Evolutionary conservation across 2,888 invertebrate species (phyloP).

Genomic region (Geotrupes spiniger): DNA sequence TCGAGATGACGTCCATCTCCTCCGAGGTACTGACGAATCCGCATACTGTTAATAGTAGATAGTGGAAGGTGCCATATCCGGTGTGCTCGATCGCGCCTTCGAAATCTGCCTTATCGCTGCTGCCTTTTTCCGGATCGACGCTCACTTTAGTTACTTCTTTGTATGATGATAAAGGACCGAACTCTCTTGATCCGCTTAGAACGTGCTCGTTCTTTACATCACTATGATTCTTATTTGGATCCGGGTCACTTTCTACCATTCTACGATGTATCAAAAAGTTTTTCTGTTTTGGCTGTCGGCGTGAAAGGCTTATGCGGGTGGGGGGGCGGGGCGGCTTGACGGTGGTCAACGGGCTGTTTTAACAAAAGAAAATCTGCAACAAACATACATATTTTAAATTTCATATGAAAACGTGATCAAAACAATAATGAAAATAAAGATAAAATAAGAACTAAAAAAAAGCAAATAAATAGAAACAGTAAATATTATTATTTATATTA

Average conservation of each 20-base stretch:
- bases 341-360: constrained; percentile 44
- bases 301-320: constrained; percentile 17
- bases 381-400: constrained; percentile 19
- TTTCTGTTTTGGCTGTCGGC: constrained; percentile 25
- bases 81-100: constrained; percentile 85
- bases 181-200: constrained; percentile 74
- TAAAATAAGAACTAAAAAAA: no score
- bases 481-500: no score
- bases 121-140: constrained; percentile 20
- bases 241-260: constrained; percentile 89
- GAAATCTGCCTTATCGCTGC: constrained; percentile 77
- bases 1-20: constrained; percentile 94
- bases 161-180: constrained; percentile 29
- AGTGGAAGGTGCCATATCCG: constrained; percentile 87
- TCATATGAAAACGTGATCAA: no score
- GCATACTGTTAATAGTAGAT: constrained; percentile 84
- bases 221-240: constrained; percentile 69
- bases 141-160: constrained; percentile 7
- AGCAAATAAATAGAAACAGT: no score
- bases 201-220: constrained; percentile 84
- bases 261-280: constrained; percentile 57
- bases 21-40: constrained; percentile 93
- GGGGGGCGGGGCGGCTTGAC: constrained; percentile 42
- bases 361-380: constrained; percentile 40
- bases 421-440: no score